Conservation (phyloP, 2,113 vertebrate genomes). For the Scytalopus superciliaris region DNA sequence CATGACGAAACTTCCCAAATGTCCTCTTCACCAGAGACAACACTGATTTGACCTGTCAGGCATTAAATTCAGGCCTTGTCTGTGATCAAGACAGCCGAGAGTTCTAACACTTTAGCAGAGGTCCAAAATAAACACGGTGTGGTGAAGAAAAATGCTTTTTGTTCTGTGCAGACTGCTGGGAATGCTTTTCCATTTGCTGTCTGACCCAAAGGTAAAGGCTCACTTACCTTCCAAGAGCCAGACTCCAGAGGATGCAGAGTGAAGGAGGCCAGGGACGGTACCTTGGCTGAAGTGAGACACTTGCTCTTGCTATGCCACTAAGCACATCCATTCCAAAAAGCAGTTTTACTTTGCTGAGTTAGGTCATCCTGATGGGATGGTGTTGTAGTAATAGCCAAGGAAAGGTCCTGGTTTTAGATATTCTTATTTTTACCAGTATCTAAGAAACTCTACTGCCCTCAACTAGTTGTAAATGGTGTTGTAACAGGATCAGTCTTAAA, state of each 20-base stretch:
- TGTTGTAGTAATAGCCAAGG: background rate
- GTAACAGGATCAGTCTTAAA: background rate
- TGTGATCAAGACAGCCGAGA: background rate
- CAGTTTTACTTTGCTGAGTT: background rate
- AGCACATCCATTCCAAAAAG: background rate
- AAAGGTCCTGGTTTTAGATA: background rate
- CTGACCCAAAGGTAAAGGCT: background rate
- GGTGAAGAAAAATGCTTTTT: constrained; percentile 5
- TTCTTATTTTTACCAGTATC: background rate
- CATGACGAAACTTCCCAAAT: background rate
- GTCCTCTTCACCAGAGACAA: background rate
- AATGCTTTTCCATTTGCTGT: background rate
- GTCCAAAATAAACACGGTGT: background rate
- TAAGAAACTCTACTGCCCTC: background rate
- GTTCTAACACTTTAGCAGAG: background rate
- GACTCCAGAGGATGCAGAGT: background rate
- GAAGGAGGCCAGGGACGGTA: background rate
- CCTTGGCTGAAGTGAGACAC: background rate
- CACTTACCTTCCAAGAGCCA: background rate
- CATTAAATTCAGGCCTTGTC: background rate
- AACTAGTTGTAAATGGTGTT: background rate
- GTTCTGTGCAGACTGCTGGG: background rate
- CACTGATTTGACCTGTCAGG: background rate
- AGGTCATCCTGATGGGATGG: background rate
- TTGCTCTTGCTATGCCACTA: background rate